Evolutionary conservation across 2,888 invertebrate genomes (phyloP).

Genomic region (Antheraea assamensis): DNA sequence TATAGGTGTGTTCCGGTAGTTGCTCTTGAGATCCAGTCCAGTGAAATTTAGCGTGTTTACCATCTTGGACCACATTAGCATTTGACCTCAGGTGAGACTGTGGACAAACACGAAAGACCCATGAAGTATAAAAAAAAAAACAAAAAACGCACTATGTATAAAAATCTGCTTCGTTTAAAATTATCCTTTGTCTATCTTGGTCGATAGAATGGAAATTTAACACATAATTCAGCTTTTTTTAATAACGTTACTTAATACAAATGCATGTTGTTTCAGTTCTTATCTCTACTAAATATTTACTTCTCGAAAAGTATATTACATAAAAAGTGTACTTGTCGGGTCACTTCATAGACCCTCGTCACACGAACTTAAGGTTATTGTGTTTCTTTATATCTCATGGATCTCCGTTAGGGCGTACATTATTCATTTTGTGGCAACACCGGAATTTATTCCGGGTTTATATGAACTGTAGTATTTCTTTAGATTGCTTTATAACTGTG

Average conservation of each 20-base stretch:
- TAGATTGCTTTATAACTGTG: not conserved
- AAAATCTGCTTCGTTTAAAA: too few species aligned
- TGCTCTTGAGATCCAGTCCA: too few species aligned
- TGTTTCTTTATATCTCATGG: slow-evolving; percentile 19
- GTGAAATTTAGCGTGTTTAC: too few species aligned
- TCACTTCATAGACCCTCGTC: slow-evolving; percentile 22
- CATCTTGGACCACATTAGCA: too few species aligned
- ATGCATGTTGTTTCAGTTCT: not conserved
- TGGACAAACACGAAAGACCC: too few species aligned
- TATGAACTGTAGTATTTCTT: not conserved
- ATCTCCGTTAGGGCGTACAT: slow-evolving; percentile 4
- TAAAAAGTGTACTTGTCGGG: slow-evolving; percentile 20
- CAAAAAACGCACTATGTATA: too few species aligned
- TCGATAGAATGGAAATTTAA: not conserved
- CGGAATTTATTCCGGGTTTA: not conserved
- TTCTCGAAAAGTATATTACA: slow-evolving; percentile 17
- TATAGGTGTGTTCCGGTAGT: too few species aligned
- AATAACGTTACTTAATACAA: not conserved
- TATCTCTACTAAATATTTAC: not conserved
- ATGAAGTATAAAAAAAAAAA: too few species aligned
- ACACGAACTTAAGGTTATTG: slow-evolving; percentile 21
- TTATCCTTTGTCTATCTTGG: too few species aligned
- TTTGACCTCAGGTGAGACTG: too few species aligned
- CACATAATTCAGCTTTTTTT: not conserved
- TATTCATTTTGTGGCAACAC: slow-evolving; percentile 9